A percentile compares a stretch with the other conserved stretches of the same genome.
Conservation (phyloP, 1,140 invertebrate genomes). For the Macrotrachela quadricornifera region DNA sequence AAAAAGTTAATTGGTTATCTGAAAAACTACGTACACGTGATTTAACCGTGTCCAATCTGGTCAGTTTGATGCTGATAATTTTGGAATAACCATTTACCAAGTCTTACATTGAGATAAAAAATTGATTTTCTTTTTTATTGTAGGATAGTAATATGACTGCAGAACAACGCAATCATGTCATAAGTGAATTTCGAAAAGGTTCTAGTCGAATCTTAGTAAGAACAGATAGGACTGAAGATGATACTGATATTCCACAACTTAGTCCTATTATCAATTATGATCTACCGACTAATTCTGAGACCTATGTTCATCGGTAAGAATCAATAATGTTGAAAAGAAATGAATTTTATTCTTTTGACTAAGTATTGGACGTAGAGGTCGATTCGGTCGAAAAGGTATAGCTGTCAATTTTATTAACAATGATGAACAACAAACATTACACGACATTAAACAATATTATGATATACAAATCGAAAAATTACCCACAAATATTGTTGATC, state of each 20-base stretch:
- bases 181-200: slow-evolving; percentile 91
- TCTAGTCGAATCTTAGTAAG: slow-evolving; percentile 89
- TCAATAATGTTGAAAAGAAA: slow-evolving; percentile 1
- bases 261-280: slow-evolving; percentile 97
- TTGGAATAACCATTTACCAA: too few relatives aligned
- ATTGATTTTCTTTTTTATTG: slow-evolving; percentile 10
- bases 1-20: slow-evolving; percentile 91
- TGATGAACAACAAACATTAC: slow-evolving; percentile 70
- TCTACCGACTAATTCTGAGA: slow-evolving; percentile 86
- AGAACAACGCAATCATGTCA: slow-evolving; percentile 83
- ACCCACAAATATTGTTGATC: slow-evolving; percentile 66
- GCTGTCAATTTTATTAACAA: slow-evolving; percentile 97
- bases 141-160: slow-evolving; percentile 98
- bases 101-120: too few relatives aligned
- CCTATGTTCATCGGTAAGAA: slow-evolving; percentile 61
- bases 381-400: slow-evolving; percentile 98
- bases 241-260: slow-evolving; percentile 95
- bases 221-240: slow-evolving; percentile 81
- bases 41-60: slow-evolving; percentile 93
- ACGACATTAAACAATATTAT: slow-evolving; percentile 95
- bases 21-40: slow-evolving; percentile 75
- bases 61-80: neutral
- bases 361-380: slow-evolving; percentile 96
- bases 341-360: slow-evolving; percentile 15
- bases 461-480: slow-evolving; percentile 95